Percentiles rank a stretch among this genome's conserved stretches.
Conservation (phyloP, 2,113 vertebrate genomes). For the Nothobranchius kuhntae region DNA sequence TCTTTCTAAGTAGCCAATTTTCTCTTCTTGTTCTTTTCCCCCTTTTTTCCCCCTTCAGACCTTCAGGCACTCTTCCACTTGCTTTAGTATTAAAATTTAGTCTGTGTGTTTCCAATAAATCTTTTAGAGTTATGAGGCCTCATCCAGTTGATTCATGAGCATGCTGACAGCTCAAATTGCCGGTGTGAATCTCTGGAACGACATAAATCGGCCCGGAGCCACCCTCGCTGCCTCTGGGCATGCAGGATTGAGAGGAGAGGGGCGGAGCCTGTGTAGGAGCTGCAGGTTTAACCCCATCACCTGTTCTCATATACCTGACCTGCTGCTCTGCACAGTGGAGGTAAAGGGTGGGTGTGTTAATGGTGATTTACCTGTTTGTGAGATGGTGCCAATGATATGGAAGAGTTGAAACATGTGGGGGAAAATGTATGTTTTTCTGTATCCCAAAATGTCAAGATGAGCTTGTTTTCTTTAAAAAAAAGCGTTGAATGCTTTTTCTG, state of each 20-base stretch:
- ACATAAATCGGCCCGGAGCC: slow-evolving; percentile 70
- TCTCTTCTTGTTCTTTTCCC: slow-evolving; percentile 29
- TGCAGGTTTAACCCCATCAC: slow-evolving; percentile 64
- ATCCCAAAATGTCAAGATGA: too few species aligned
- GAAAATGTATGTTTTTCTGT: neutral
- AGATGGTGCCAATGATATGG: neutral
- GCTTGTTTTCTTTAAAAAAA: too few species aligned
- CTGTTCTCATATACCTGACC: slow-evolving; percentile 44
- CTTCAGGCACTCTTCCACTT: slow-evolving; percentile 57
- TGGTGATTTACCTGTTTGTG: neutral
- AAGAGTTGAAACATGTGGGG: neutral
- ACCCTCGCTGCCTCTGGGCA: slow-evolving; percentile 54
- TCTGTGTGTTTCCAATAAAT: slow-evolving; percentile 80
- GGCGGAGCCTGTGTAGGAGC: slow-evolving; percentile 42
- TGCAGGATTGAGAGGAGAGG: slow-evolving; percentile 34
- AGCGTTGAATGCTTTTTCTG: too few species aligned
- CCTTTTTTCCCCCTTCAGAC: slow-evolving; percentile 37
- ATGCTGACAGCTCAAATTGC: slow-evolving; percentile 81
- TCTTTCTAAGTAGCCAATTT: slow-evolving; percentile 28
- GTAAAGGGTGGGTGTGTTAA: neutral
- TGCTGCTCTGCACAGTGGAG: slow-evolving; percentile 34
- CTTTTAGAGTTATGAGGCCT: slow-evolving; percentile 77
- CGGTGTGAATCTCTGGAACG: slow-evolving; percentile 79
- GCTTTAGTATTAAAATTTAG: slow-evolving; percentile 73
- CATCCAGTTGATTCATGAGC: slow-evolving; percentile 80